Conservation (phyloP, 2,888 invertebrate species). For the Noctua comes region DNA sequence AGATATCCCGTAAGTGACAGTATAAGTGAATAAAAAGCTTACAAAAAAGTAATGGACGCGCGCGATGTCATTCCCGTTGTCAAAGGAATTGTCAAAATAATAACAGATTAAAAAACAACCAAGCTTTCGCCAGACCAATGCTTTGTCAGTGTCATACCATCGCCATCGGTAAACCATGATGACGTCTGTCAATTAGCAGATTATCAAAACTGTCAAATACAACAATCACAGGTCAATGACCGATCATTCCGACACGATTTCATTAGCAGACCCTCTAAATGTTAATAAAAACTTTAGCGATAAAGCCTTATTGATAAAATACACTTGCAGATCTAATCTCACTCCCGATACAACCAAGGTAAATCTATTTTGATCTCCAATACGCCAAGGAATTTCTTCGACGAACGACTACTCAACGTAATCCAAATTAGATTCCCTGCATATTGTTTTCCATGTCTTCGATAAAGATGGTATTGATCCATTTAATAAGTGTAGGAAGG, state of each 20-base stretch:
- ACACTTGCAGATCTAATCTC: slow-evolving; percentile 33
- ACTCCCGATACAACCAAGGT: slow-evolving; percentile 18
- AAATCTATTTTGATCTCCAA: slow-evolving; percentile 34
- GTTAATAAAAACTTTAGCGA: neutral
- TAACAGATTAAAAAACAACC: neutral
- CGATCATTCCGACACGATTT: neutral
- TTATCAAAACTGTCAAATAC: neutral
- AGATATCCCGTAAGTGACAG: too few species aligned
- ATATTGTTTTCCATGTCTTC: slow-evolving; percentile 50
- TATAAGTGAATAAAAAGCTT: too few species aligned
- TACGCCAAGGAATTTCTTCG: slow-evolving; percentile 34
- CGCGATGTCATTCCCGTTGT: too few species aligned
- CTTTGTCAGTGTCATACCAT: neutral
- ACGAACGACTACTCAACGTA: slow-evolving; percentile 14
- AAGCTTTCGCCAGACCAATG: neutral
- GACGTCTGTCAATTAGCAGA: neutral
- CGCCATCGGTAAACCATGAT: neutral
- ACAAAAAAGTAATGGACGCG: too few species aligned
- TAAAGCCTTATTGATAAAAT: slow-evolving; percentile 7
- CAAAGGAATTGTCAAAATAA: too few species aligned
- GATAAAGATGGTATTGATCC: slow-evolving; percentile 12
- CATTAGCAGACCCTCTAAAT: neutral
- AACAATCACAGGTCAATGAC: neutral
- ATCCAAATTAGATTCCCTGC: slow-evolving; percentile 54
- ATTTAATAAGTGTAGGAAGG: slow-evolving; percentile 10